phyloP scores from a whole-genome alignment of 2,888 invertebrate genomes.

The Dryadula phaetusa region DNA sequence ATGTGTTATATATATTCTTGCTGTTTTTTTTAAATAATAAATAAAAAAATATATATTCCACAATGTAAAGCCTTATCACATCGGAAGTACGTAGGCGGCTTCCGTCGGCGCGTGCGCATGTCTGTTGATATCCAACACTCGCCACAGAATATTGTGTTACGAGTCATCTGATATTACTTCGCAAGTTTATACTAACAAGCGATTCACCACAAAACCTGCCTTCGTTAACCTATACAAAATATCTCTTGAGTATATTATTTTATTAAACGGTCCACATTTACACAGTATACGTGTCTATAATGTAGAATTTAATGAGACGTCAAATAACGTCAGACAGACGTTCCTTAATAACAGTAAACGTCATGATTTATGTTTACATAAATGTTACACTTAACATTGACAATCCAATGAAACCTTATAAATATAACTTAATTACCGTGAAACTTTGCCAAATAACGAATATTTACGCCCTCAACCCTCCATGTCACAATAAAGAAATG shows the following conservation, averaged over 20 bases:
- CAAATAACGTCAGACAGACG: background rate
- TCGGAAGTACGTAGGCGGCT: conserved; percentile 71
- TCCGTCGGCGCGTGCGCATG: conserved; percentile 76
- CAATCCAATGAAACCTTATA: conserved; percentile 79
- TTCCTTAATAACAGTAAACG: conserved; percentile 36
- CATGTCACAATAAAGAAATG: conserved; percentile 76
- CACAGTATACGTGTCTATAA: background rate
- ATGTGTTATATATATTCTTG: background rate
- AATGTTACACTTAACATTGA: conserved; percentile 73
- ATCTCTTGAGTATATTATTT: background rate
- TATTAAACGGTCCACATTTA: background rate
- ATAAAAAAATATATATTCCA: conserved; percentile 35
- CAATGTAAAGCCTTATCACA: conserved; percentile 76
- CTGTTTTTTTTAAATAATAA: conserved; percentile 9
- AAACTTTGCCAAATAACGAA: conserved; percentile 80
- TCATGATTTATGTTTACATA: conserved; percentile 64
- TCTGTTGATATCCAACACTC: conserved; percentile 60
- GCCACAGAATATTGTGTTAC: conserved; percentile 62
- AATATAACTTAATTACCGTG: conserved; percentile 75
- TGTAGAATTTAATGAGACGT: background rate
- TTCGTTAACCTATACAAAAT: conserved; percentile 47
- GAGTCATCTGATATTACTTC: conserved; percentile 40
- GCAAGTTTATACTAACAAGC: conserved; percentile 52
- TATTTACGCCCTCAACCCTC: conserved; percentile 78
- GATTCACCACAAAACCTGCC: conserved; percentile 46